phyloP scores from a whole-genome alignment of 1,140 invertebrate genomes.

The Lepidostoma basale region DNA sequence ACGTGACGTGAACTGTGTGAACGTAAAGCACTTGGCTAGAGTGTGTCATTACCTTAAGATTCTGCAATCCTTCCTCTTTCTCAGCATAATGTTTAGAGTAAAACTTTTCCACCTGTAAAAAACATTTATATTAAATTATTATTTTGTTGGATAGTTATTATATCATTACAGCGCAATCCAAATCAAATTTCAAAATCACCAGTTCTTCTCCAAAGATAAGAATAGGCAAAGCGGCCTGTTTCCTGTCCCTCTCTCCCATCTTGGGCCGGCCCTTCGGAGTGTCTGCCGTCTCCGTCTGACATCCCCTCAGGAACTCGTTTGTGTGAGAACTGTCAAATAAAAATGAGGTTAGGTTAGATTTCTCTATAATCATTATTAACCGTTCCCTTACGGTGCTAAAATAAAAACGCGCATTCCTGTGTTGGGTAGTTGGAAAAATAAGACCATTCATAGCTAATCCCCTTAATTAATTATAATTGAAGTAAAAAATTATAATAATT shows the following conservation, averaged over 20 bases:
- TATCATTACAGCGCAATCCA: too few species aligned
- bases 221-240: conserved; percentile 88
- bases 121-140: background rate
- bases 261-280: conserved; percentile 65
- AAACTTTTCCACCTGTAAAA: conserved; percentile 83
- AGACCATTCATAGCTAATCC: too few species aligned
- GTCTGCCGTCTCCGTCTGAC: conserved; percentile 64
- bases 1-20: too few species aligned
- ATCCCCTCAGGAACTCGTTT: conserved; percentile 77
- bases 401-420: too few species aligned
- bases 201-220: conserved; percentile 87
- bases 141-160: too few species aligned
- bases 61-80: conserved; percentile 85
- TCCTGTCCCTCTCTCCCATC: conserved; percentile 84
- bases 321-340: conserved; percentile 71
- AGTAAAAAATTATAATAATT: too few species aligned
- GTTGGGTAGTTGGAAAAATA: too few species aligned
- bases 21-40: too few species aligned
- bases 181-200: conserved; percentile 60
- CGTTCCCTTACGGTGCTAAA: too few species aligned
- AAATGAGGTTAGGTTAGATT: too few species aligned
- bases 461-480: too few species aligned
- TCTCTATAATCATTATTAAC: too few species aligned
- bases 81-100: conserved; percentile 92
- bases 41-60: conserved; percentile 44